Percentiles rank a stretch among this genome's conserved stretches.
These are phyloP conservation scores for Holacanthus passer DNA, from an alignment of 2,113 vertebrate species.

Conservation along the genomic window DNA sequence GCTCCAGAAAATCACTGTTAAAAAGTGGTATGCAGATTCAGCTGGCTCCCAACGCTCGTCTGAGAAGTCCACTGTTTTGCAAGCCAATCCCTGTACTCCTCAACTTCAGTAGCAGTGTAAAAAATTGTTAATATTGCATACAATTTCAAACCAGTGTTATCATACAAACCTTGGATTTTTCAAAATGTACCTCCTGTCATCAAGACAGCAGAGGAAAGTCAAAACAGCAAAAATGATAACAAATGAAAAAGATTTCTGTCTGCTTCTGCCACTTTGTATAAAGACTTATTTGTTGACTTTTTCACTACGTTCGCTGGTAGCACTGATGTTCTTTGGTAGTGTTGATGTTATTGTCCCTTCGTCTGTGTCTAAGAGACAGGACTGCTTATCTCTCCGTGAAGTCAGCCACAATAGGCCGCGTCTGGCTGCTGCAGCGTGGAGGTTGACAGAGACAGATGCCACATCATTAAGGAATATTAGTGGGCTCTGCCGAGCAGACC, in stretches of 20 bases:
- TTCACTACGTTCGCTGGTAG: slow-evolving; percentile 40
- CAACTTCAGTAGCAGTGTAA: background rate
- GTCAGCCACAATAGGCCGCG: slow-evolving; percentile 75
- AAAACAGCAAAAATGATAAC: slow-evolving; percentile 45
- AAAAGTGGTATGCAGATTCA: slow-evolving; percentile 65
- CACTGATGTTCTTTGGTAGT: slow-evolving; percentile 41
- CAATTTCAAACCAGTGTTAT: background rate
- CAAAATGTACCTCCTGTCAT: slow-evolving; percentile 30
- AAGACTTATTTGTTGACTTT: slow-evolving; percentile 69
- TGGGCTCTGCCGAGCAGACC: slow-evolving; percentile 80
- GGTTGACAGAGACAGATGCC: slow-evolving; percentile 87
- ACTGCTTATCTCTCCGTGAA: slow-evolving; percentile 82
- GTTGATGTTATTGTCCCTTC: slow-evolving; percentile 67
- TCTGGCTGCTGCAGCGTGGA: slow-evolving; percentile 64
- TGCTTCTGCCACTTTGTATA: slow-evolving; percentile 36
- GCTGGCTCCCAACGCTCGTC: slow-evolving; percentile 32
- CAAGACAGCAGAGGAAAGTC: slow-evolving; percentile 30
- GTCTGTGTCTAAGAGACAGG: slow-evolving; percentile 69
- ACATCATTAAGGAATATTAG: slow-evolving; percentile 88
- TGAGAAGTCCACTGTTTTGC: slow-evolving; percentile 24
- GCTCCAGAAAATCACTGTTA: slow-evolving; percentile 57
- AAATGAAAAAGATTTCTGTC: slow-evolving; percentile 46
- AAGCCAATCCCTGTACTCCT: slow-evolving; percentile 17
- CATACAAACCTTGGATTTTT: slow-evolving; percentile 20
- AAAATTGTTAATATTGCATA: slow-evolving; percentile 16